Base-by-base conservation (phyloP, 1,140 invertebrate species). In the Conus betulinus region DNA sequence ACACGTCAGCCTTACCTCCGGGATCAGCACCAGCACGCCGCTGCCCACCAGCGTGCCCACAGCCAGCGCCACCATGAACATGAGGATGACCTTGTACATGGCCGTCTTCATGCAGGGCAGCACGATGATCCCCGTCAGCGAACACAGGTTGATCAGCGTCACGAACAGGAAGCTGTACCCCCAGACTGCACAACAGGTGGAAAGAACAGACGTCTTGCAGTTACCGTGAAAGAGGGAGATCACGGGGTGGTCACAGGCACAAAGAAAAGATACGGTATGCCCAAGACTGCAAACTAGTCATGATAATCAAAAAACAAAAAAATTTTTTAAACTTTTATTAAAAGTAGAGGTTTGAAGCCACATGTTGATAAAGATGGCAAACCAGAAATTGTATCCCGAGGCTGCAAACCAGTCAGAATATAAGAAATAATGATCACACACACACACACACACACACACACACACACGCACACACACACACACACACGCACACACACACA, bases 11-110 rank as follows among this genome's bases (percentile, higher is more conserved):
- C 85, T 89, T 89, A 95, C 97, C 94, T 97, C 96, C 13, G 97
- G 97, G 39, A 97, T 96, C 8, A 97, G 95, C 90, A 97, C 96
- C 89, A 97, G 96, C n/a, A 97, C 92, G 6, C 96, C 96, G 85
- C 96, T 97, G 10, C 96, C 96, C 27, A 96, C 95, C 39, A 97
- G 94, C 81, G 96, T 97, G 0, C 97, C 97, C 39, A 97, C 96
- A 27, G 97, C 97, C 23, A 97, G 93, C 20, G 97, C 97, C 85
- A 97, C 96, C 91, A 97, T 96, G 63, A 96, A 94, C 60, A 96
- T 96, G 90, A 97, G 95, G 1, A 97, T 91, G 74, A 95, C 91
- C 87, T 96, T 95, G 93, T 97, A 97, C 27, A 95, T 94, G 6
- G 93, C 92, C 89, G 96, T 96, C 55, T 96, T 96, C 91, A 97